Conservation (phyloP, 2,888 invertebrate genomes). For the Heliconius aoede region DNA sequence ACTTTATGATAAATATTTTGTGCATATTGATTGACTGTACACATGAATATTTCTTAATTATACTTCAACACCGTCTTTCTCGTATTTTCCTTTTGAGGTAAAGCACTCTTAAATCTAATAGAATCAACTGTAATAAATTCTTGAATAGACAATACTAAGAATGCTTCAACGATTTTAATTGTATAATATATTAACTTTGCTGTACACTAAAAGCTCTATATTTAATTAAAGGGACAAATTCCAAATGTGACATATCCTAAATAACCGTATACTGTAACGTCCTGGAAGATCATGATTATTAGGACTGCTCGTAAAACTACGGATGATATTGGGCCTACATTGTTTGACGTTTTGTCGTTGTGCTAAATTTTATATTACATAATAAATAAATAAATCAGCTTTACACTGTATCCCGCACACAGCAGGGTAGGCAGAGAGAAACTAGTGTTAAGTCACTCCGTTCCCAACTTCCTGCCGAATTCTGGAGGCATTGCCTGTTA, state of each 20-base stretch:
- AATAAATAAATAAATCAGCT: no score
- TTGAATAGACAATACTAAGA: neutral
- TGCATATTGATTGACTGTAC: no score
- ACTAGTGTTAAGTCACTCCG: no score
- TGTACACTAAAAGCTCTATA: conserved; percentile 10
- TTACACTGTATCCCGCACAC: no score
- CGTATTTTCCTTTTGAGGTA: no score
- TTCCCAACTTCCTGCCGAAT: no score
- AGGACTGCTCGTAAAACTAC: conserved; percentile 29
- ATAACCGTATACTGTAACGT: conserved; percentile 11
- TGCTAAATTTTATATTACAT: neutral
- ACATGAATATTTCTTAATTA: no score
- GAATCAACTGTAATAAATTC: neutral
- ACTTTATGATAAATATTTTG: no score
- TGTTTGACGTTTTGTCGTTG: conserved; percentile 11
- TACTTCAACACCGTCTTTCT: no score
- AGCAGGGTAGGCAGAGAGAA: no score
- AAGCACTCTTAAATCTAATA: no score
- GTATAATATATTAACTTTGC: neutral
- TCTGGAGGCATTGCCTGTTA: no score
- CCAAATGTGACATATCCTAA: conserved; percentile 18
- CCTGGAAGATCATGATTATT: conserved; percentile 26
- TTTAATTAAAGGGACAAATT: conserved; percentile 17
- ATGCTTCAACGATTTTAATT: neutral
- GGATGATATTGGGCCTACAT: conserved; percentile 15